Conservation (phyloP, 2,797 vertebrate species). For the Dallia pectoralis region DNA sequence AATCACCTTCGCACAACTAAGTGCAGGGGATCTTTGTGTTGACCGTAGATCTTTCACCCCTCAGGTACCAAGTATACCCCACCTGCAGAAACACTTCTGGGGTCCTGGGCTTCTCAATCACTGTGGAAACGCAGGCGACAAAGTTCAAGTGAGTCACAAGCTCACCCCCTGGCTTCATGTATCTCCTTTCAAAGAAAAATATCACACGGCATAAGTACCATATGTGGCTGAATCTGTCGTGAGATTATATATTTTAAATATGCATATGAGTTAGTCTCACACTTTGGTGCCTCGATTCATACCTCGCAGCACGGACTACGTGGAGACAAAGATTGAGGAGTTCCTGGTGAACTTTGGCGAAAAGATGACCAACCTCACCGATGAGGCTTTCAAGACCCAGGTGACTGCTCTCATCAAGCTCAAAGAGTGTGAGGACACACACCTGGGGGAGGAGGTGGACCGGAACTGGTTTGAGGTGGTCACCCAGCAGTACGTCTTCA, state of each 20-base stretch:
- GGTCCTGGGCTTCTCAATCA: slow-evolving; percentile 92
- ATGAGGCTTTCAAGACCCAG: slow-evolving; percentile 88
- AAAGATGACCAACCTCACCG: slow-evolving; percentile 79
- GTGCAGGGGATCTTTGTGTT: not conserved
- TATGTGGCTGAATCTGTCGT: not conserved
- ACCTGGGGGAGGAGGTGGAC: slow-evolving; percentile 94
- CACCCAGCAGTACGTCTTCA: slow-evolving; percentile 91
- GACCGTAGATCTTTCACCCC: slow-evolving; percentile 2
- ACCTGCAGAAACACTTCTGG: slow-evolving; percentile 93
- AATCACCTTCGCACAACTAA: too few species aligned
- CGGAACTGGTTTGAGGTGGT: slow-evolving; percentile 94
- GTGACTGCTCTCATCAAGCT: slow-evolving; percentile 91
- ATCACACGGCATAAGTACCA: not conserved
- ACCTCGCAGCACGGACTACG: slow-evolving; percentile 81
- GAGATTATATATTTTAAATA: not conserved
- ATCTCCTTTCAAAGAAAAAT: not conserved
- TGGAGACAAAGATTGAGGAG: slow-evolving; percentile 91
- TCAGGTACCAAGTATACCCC: slow-evolving; percentile 91
- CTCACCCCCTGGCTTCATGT: not conserved
- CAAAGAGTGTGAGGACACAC: slow-evolving; percentile 92
- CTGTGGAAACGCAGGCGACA: slow-evolving; percentile 91
- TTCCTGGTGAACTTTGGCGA: slow-evolving; percentile 86
- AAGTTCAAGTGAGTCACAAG: slow-evolving; percentile 87
- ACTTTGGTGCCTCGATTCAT: not conserved
- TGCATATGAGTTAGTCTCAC: not conserved